These are phyloP conservation scores for Bolinopsis microptera DNA, from an alignment of 37 sponge, comb jelly and placozoan species.

Conservation along the genomic window DNA sequence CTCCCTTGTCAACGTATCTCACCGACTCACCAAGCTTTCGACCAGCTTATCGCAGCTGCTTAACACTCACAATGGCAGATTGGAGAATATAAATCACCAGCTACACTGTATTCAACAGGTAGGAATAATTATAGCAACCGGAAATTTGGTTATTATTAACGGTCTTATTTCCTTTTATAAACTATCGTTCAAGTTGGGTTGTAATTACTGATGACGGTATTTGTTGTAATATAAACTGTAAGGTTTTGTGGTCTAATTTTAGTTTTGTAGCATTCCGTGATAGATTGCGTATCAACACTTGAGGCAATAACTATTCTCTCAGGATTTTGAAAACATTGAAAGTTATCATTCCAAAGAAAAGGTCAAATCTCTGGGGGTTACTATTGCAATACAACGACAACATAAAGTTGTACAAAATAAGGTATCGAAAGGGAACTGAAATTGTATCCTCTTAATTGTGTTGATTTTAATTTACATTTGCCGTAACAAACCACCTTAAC, in stretches of 20 bases:
- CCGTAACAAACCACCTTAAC: not conserved
- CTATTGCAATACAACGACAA: conserved; percentile 36
- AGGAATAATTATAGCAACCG: too few species aligned
- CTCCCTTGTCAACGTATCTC: conserved; percentile 35
- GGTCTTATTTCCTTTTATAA: not conserved
- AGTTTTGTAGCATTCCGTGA: too few species aligned
- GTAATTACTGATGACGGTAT: not conserved
- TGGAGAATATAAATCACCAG: conserved; percentile 41
- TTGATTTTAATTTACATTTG: not conserved
- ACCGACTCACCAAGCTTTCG: conserved; percentile 25
- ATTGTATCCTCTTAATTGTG: not conserved
- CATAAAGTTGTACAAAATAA: conserved; percentile 65
- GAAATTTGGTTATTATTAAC: too few species aligned
- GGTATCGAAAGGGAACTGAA: not conserved
- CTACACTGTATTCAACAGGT: conserved; percentile 62
- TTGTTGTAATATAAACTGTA: too few species aligned
- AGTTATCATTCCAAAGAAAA: conserved; percentile 53
- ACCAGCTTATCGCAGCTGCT: conserved; percentile 19
- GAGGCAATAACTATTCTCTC: not conserved
- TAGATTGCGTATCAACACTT: too few species aligned
- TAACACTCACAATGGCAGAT: conserved; percentile 17
- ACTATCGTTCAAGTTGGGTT: not conserved
- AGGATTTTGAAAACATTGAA: conserved; percentile 61
- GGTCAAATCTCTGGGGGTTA: conserved; percentile 26
- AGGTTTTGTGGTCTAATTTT: too few species aligned